phyloP scores from a whole-genome alignment of 2,888 invertebrate genomes.

The Leptarthrus brevirostris region DNA sequence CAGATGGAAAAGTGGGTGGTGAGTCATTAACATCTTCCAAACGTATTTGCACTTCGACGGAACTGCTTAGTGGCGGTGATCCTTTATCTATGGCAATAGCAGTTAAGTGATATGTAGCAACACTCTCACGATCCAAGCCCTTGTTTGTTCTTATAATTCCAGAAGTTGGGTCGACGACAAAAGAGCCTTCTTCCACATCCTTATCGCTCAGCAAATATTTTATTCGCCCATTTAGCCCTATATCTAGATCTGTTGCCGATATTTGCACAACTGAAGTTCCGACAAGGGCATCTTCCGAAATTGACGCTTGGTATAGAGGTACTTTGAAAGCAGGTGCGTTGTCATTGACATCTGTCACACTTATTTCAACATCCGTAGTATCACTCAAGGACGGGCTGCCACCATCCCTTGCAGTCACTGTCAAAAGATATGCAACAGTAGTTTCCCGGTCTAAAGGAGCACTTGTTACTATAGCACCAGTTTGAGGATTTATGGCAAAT shows the following conservation, averaged over 20 bases:
- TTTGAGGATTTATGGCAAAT: conserved; percentile 91
- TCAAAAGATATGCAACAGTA: conserved; percentile 82
- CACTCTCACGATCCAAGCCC: conserved; percentile 90
- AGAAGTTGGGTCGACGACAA: conserved; percentile 90
- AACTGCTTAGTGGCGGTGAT: conserved; percentile 78
- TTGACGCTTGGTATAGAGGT: conserved; percentile 82
- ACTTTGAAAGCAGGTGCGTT: conserved; percentile 90
- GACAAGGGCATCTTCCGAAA: conserved; percentile 88
- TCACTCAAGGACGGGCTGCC: conserved; percentile 91
- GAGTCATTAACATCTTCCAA: conserved; percentile 92
- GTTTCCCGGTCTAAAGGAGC: conserved; percentile 87
- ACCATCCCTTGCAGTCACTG: conserved; percentile 93
- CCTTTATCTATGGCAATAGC: conserved; percentile 93
- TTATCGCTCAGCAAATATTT: conserved; percentile 80
- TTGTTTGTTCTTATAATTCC: conserved; percentile 92
- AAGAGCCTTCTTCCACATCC: conserved; percentile 87
- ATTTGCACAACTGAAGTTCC: conserved; percentile 82
- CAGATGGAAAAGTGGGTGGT: conserved; percentile 88
- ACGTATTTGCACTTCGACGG: conserved; percentile 80
- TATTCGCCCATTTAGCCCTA: conserved; percentile 87
- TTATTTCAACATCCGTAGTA: conserved; percentile 95
- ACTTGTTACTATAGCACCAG: conserved; percentile 92
- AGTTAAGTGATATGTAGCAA: conserved; percentile 83
- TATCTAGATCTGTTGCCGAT: conserved; percentile 85
- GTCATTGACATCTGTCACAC: conserved; percentile 95